Base-by-base conservation (phyloP, 1,140 invertebrate species). In the Anastrepha ludens region DNA sequence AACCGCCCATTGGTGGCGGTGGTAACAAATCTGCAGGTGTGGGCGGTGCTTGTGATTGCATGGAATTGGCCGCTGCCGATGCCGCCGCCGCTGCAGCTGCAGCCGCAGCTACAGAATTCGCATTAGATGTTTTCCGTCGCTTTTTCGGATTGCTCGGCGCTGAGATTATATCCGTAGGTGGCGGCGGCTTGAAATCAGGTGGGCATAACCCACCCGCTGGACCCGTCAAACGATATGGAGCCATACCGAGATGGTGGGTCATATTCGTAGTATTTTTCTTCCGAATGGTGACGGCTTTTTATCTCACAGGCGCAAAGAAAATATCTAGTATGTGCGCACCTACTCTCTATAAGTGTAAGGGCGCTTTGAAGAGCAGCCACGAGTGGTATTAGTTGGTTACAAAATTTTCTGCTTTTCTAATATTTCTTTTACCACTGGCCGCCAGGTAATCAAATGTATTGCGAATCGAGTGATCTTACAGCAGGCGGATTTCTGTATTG, bases 1-100 rank as follows among this genome's bases (percentile, higher is more conserved):
- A 98, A 86, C 97, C 97, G 65, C 96, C 95, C 90, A 97, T 95
- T 50, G 97, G 96, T 15, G 97, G 97, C 47, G 97, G 97, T 88
- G 97, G 94, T 88, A 98, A 93, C 91, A 98, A 96, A 94, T 97
- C 95, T 90, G 96, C 95, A 89, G 95, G 95, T 85, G 95, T 95
- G 8, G 95, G 94, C 60, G 95, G 94, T 81, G 95, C 94, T 90
- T 95, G 94, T 89, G 95, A 89, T 89, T 89, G 91, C 94, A 94
- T 94, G 91, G 91, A 94, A 93, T 92, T 93, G 39, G 91, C 91
- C 67, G 92, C 92, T n/a, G 92, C 92, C n/a, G 92, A 90, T 55
- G 92, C 92, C 59, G 92, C 91, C 20, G 91, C 91, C 62, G 90
- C 90, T 64, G 91, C 91, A 29, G 91, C 91, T 15, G 88, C 86